Evolutionary conservation across 2,113 vertebrate species (phyloP).

Genomic region (Lanius ludovicianus): DNA sequence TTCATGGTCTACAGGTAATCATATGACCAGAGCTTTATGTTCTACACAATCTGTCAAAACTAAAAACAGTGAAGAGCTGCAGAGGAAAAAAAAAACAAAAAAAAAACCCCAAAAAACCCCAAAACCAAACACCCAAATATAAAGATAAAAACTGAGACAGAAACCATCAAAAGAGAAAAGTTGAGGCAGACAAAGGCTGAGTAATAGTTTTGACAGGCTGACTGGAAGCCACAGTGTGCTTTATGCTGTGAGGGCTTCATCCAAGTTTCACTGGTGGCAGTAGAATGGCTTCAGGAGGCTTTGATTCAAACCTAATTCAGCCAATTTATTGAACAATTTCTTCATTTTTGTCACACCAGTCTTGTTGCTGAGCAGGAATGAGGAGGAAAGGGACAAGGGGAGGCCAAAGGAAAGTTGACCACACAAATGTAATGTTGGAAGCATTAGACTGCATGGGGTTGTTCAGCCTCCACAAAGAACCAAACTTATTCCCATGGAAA

Average conservation of each 20-base stretch:
- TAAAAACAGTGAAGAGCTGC: not conserved
- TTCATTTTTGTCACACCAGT: constrained; percentile 32
- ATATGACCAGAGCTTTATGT: not conserved
- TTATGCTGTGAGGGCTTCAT: not conserved
- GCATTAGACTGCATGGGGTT: constrained; percentile 23
- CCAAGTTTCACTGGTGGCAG: not conserved
- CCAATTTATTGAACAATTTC: constrained; percentile 35
- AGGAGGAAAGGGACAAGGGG: not conserved
- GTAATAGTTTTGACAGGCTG: not conserved
- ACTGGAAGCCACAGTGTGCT: constrained; percentile 29
- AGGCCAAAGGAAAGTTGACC: constrained; percentile 63
- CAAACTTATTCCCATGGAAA: constrained; percentile 77
- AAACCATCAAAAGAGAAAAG: not conserved
- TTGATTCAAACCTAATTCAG: constrained; percentile 34
- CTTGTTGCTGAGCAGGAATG: constrained; percentile 43
- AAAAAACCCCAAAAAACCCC: not conserved
- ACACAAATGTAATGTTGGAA: constrained; percentile 58
- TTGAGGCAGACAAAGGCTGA: not conserved
- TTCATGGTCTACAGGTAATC: not conserved
- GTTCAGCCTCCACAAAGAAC: constrained; percentile 61
- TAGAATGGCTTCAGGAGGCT: constrained; percentile 21
- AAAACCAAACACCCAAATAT: not conserved
- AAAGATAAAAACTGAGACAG: not conserved
- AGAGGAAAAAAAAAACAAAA: not conserved
- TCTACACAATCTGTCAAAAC: not conserved